phyloP scores from a whole-genome alignment of 2,797 vertebrate genomes.

The Helicolenus hilgendorfi region DNA sequence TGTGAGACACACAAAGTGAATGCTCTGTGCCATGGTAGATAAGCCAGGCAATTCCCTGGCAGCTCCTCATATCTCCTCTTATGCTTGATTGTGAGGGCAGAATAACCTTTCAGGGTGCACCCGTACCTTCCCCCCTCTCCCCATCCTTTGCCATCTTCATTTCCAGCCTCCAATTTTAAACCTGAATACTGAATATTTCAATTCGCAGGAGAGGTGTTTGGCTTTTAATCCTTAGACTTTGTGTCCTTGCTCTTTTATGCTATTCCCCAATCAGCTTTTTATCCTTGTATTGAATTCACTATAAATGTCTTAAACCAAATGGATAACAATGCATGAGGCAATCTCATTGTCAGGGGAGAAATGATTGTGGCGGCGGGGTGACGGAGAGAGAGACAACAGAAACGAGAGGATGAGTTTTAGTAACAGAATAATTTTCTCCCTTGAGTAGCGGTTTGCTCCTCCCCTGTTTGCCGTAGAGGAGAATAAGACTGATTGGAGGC shows the following conservation, averaged over 20 bases:
- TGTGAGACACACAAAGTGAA: conserved; percentile 44
- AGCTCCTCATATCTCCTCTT: conserved; percentile 40
- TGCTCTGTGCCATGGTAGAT: conserved; percentile 51
- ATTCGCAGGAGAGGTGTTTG: background rate
- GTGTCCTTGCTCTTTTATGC: background rate
- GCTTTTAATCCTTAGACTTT: conserved; percentile 2
- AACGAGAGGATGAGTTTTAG: conserved; percentile 41
- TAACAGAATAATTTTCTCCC: conserved; percentile 18
- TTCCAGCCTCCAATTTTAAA: conserved; percentile 13
- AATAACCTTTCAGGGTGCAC: conserved; percentile 44
- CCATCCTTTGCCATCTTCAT: conserved; percentile 8
- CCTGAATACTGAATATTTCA: conserved; percentile 4
- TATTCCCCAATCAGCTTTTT: conserved; percentile 13
- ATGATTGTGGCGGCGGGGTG: background rate
- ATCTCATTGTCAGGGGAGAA: conserved; percentile 11
- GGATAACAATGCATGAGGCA: background rate
- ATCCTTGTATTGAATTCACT: conserved; percentile 9
- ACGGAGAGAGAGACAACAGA: background rate
- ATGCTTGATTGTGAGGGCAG: conserved; percentile 31
- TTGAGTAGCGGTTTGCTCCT: conserved; percentile 3
- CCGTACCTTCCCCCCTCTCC: background rate
- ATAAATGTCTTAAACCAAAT: background rate
- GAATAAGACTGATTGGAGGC: conserved; percentile 14
- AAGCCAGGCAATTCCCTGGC: conserved; percentile 41
- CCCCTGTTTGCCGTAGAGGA: conserved; percentile 8